phyloP scores from a whole-genome alignment of 1,140 invertebrate genomes.

The Danaus melanippus region DNA sequence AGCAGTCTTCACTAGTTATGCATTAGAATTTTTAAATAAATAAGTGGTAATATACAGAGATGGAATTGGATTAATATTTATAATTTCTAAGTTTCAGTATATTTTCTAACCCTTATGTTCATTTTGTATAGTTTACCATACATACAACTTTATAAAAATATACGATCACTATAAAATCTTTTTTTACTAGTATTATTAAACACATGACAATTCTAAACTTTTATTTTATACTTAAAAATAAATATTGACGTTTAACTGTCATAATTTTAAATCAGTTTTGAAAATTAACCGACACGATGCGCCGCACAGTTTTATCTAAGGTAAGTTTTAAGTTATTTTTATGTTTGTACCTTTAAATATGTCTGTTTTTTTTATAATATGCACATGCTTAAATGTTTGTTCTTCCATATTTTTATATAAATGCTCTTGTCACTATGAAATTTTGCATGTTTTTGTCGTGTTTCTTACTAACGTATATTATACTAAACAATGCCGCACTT shows the following conservation, averaged over 20 bases:
- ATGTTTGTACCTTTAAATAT: slow-evolving; percentile 1
- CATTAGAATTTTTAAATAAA: too few relatives aligned
- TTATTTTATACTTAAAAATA: slow-evolving; percentile 11
- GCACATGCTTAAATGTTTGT: background rate
- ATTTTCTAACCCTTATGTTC: slow-evolving; percentile 6
- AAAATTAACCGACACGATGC: slow-evolving; percentile 11
- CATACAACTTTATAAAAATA: too few relatives aligned
- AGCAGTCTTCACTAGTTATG: too few relatives aligned
- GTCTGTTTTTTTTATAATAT: background rate
- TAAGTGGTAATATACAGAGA: too few relatives aligned
- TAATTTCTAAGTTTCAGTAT: too few relatives aligned
- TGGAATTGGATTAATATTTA: too few relatives aligned
- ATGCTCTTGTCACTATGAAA: slow-evolving; percentile 1
- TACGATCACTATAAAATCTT: slow-evolving; percentile 8
- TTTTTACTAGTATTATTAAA: slow-evolving; percentile 12
- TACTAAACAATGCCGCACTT: slow-evolving; percentile 2
- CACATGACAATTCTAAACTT: slow-evolving; percentile 8
- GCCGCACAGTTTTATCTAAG: slow-evolving; percentile 7
- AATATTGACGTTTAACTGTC: slow-evolving; percentile 11
- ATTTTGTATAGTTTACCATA: slow-evolving; percentile 12
- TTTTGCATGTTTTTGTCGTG: slow-evolving; percentile 5
- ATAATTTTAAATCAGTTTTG: slow-evolving; percentile 15
- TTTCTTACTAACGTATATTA: slow-evolving; percentile 7
- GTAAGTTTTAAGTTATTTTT: slow-evolving; percentile 7
- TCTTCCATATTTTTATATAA: slow-evolving; percentile 1